Evolutionary conservation across 2,888 invertebrate species (phyloP), one percentile per base, ranked within the genome.

Genomic region (Andrena bicolor): DNA sequence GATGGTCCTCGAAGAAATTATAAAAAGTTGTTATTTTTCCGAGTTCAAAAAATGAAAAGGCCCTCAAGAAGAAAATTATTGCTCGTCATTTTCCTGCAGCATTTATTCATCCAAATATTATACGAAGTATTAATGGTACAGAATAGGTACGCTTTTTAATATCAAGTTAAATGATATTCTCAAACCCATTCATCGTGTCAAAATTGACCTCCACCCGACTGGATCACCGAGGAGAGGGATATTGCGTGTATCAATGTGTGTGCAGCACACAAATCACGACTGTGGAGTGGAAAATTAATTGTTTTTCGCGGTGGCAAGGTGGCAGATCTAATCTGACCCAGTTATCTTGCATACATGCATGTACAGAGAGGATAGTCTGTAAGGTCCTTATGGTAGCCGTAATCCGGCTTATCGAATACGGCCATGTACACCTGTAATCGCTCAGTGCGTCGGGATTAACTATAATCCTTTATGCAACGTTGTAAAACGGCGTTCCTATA

Each of bases 371-470:
- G 68, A 61, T 65, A 51, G 23, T 20, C 41, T 60, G 66, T 48
- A 56, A 66, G 35, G 69, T 71, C 83, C 82, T 85, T 86, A 85
- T 74, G 80, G 71, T 60, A 63, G 53, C 76, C 80, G 66, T 83
- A 80, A 85, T 77, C 86, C 86, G 68, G 84, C 86, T 82, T 86
- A 80, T 82, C 84, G 77, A 80, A 83, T 86, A 78, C 84, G 73
- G 78, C 81, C 76, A 8, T 70, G 68, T 79, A 76, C 83, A 83
- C 76, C 73, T 81, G 84, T 83, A 83, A 83, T 82, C 80, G 83
- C 76, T 86, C 73, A 56, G 74, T 70, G 72, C 68, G 56, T 56
- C 72, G 10, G 75, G 77, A 85, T 85, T 77, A 84, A 70, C 53
- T 28, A 41, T 76, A 81, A 82, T 83, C 78, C 82, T 68, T 77